Base-by-base conservation (phyloP, 2,797 vertebrate genomes). In the Percopsis omiscomaycus region DNA sequence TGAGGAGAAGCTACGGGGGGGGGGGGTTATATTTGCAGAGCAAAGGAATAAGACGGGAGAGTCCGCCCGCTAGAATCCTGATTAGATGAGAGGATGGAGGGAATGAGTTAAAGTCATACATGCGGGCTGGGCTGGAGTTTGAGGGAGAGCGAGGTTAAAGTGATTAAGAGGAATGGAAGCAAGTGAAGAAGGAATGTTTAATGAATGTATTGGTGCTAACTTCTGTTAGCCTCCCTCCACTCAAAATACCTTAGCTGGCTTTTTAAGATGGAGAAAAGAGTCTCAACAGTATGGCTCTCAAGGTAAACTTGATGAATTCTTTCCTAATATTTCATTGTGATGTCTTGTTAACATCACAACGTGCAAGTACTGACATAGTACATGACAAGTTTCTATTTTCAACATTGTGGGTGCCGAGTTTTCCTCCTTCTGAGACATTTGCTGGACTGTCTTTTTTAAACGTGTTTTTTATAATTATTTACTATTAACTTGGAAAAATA, bases 21-120 rank as follows among this genome's bases (percentile, higher is more conserved):
- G 61, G 78, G 78, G 75, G 75, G 84, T 77, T 81, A 84, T 88
- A 86, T 88, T 87, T 86, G 81, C 80, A 59, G 71, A 83, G 75
- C 45, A 68, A 77, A 83, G 75, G 80, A 82, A 76, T 66, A 66
- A 84, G 81, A 80, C 58, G 50, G 69, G 73, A 51, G 16, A 75
- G 76, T 66, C 77, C 78, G 86, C 82, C 76, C 79, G 22, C 4
- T 61, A 72, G 86, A 87, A 88, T 89, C 80, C 80, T 79, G 86
- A 89, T 87, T 74, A 86, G 82, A 84, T 68, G 42, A 57, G 67
- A 73, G 74, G 69, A 75, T 78, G 4, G 55, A 76, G 74, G 73
- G 80, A 77, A 74, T 77, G 64, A 32, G 64, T 69, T 85, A 66
- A 76, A 83, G 67, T 68, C 59, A 59, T 64, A 51, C 3, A 66